phyloP scores from a whole-genome alignment of 2,797 vertebrate genomes.

The Onychomys torridus region DNA sequence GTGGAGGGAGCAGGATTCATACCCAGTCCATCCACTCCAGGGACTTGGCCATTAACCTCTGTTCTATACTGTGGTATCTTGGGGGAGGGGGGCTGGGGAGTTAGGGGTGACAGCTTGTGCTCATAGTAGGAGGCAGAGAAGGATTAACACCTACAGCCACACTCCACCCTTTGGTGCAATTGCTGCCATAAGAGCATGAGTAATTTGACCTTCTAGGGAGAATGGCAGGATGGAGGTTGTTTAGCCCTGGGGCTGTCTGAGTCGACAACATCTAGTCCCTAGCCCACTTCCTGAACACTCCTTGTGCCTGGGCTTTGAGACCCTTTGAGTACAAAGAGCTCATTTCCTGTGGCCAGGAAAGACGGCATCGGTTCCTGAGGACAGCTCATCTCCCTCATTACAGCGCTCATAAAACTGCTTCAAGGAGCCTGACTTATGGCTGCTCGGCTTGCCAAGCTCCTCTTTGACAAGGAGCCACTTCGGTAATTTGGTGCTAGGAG shows the following conservation, averaged over 20 bases:
- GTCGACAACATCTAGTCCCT: slow-evolving; percentile 72
- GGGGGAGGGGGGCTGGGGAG: neutral
- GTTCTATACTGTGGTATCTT: neutral
- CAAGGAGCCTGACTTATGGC: slow-evolving; percentile 70
- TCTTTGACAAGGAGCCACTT: slow-evolving; percentile 62
- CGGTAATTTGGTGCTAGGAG: slow-evolving; percentile 80
- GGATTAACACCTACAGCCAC: neutral
- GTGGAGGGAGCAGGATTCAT: neutral
- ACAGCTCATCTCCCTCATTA: slow-evolving; percentile 80
- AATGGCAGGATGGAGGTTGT: slow-evolving; percentile 74
- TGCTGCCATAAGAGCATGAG: slow-evolving; percentile 64
- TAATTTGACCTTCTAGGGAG: slow-evolving; percentile 69
- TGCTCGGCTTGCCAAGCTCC: slow-evolving; percentile 60
- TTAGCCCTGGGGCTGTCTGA: slow-evolving; percentile 67
- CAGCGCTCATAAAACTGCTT: slow-evolving; percentile 77
- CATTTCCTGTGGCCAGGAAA: slow-evolving; percentile 79
- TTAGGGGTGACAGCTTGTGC: neutral
- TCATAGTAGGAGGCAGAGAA: neutral
- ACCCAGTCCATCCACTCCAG: neutral
- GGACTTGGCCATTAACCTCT: neutral
- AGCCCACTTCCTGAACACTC: slow-evolving; percentile 78
- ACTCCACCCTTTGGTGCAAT: slow-evolving; percentile 67
- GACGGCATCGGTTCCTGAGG: slow-evolving; percentile 70
- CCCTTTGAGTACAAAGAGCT: slow-evolving; percentile 80
- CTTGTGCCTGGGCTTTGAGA: slow-evolving; percentile 75